Conservation (phyloP, 2,113 vertebrate genomes). For the Lipotes vexillifer region DNA sequence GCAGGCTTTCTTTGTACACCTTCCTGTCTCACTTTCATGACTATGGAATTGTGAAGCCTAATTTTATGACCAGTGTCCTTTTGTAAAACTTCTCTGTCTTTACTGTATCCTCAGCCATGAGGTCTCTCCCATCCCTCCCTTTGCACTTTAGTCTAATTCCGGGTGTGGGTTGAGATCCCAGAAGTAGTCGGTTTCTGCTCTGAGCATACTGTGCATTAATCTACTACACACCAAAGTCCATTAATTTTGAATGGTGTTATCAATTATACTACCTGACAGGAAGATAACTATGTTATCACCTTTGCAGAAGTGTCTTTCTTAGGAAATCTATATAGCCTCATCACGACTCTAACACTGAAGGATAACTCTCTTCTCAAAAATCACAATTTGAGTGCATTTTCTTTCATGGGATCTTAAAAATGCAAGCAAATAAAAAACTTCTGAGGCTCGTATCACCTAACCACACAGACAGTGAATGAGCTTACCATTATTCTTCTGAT, state of each 20-base stretch:
- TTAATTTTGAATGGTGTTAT: conserved; percentile 76
- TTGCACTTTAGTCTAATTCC: conserved; percentile 24
- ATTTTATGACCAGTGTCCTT: conserved; percentile 42
- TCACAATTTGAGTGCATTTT: conserved; percentile 8
- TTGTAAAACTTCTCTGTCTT: conserved; percentile 45
- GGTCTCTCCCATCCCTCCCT: neutral
- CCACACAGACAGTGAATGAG: neutral
- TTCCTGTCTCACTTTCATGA: neutral
- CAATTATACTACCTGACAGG: conserved; percentile 48
- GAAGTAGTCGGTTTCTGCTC: conserved; percentile 57
- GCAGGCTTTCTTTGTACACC: conserved; percentile 5
- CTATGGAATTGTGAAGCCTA: conserved; percentile 13
- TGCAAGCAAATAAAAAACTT: neutral
- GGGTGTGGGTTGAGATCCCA: conserved; percentile 51
- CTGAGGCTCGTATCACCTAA: neutral
- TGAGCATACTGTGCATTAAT: conserved; percentile 63
- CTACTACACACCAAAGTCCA: conserved; percentile 59
- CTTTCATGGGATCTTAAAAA: conserved; percentile 53
- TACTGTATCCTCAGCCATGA: conserved; percentile 8
- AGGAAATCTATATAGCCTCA: neutral
- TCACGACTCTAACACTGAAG: neutral
- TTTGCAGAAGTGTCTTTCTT: conserved; percentile 62
- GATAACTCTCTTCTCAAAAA: conserved; percentile 12
- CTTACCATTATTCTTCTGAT: neutral
- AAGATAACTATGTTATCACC: conserved; percentile 57